A percentile compares a stretch with the other conserved stretches of the same genome.
phyloP scores from a whole-genome alignment of 2,888 invertebrate genomes.

The Eupsilia transversa region DNA sequence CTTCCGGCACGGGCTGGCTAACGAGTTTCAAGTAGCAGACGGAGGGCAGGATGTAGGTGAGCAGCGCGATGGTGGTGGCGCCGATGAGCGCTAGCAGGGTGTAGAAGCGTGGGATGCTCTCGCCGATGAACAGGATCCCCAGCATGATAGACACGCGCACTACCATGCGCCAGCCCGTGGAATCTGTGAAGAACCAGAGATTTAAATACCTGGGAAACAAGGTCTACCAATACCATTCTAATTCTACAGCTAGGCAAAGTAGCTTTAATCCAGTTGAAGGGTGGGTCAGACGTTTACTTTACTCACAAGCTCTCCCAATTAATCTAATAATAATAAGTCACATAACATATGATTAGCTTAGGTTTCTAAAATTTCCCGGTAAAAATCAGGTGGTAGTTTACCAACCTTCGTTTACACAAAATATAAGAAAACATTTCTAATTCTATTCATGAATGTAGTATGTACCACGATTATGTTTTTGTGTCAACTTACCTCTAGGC shows the following conservation, averaged over 20 bases:
- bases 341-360: not conserved
- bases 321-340: not conserved
- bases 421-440: not conserved
- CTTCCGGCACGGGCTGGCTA: slow-evolving; percentile 80
- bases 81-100: slow-evolving; percentile 93
- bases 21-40: slow-evolving; percentile 92
- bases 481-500: slow-evolving; percentile 86
- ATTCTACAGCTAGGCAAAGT: not conserved
- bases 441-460: not conserved
- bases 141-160: slow-evolving; percentile 91
- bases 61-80: slow-evolving; percentile 92
- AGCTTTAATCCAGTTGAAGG: not conserved
- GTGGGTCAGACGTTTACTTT: not conserved
- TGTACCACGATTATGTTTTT: not conserved
- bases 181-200: slow-evolving; percentile 83
- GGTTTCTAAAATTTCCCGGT: not conserved
- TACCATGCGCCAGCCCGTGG: slow-evolving; percentile 90
- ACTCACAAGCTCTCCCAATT: not conserved
- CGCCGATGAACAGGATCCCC: slow-evolving; percentile 92
- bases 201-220: not conserved
- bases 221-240: not conserved
- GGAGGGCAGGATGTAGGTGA: slow-evolving; percentile 93
- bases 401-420: not conserved
- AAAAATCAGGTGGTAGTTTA: not conserved
- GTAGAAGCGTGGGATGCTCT: slow-evolving; percentile 93